Evolutionary conservation across 2,888 invertebrate genomes (phyloP), one percentile per base, ranked within the genome.

Genomic region (Phaonia tiefii): DNA sequence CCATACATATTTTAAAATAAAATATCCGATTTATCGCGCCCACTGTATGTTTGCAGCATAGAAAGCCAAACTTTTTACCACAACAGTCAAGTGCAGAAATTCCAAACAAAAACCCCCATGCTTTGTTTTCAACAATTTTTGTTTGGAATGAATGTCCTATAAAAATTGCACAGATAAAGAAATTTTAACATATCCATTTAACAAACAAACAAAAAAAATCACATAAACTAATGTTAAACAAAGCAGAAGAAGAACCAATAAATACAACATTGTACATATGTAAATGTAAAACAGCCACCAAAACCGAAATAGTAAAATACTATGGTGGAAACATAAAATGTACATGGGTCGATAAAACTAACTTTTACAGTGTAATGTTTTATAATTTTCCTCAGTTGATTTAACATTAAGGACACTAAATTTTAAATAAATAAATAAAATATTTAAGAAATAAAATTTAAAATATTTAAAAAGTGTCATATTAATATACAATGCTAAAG

Each of bases 311-410:
- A 65, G 7, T 0, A 42, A n/a, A 7, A 1, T 42, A 44, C 39
- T 42, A 65, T 15, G n/a, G n/a, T n/a, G n/a, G n/a, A 65, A 44
- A 44, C 39, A 17, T 49, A 49, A 51, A 20, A 20, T 20, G 20
- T 22, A 20, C 11, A 63, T 42, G 17, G 13, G 39, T n/a, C 37
- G 11, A 63, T 39, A 13, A 11, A 31, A 22, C 10, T 13, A 60
- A 42, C 11, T 42, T 63, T 63, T 63, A 22, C 22, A 63, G 42
- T 13, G 0, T 63, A 42, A 39, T 63, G 39, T 58, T 58, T 58
- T 31, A 37, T 31, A n/a, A 37, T 15, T 13, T 37, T 42, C 11
- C 39, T 15, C 1, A 42, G 39, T 63, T 63, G 42, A 42, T 51
- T 51, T 51, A 11, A n/a, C n/a, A n/a, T n/a, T n/a, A n/a, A n/a